phyloP scores from a whole-genome alignment of 2,113 vertebrate genomes.

The Engraulis encrasicolus region DNA sequence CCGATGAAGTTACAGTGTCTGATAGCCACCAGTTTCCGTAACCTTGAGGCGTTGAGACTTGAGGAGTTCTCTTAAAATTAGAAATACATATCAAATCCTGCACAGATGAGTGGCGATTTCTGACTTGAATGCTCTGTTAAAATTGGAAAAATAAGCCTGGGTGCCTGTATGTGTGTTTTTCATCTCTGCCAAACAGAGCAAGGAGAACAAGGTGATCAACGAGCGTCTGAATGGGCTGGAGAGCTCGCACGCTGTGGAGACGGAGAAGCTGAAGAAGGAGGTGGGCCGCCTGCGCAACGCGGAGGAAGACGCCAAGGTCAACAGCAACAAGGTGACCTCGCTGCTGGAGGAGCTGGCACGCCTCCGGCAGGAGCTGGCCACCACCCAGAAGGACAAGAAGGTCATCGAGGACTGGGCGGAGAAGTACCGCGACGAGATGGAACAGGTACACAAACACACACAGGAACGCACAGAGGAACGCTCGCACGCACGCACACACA shows the following conservation, averaged over 20 bases:
- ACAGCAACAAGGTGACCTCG: constrained; percentile 78
- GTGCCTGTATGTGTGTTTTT: not conserved
- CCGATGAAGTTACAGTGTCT: too few species aligned
- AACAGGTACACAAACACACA: constrained; percentile 79
- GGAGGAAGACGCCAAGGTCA: constrained; percentile 88
- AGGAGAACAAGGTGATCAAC: constrained; percentile 83
- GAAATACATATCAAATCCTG: too few species aligned
- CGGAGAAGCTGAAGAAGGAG: constrained; percentile 83
- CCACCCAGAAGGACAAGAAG: constrained; percentile 89
- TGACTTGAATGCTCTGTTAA: too few species aligned
- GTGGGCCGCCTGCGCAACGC: constrained; percentile 82
- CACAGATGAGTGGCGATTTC: too few species aligned
- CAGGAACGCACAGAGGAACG: too few species aligned
- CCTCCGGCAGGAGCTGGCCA: constrained; percentile 85
- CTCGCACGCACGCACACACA: too few species aligned
- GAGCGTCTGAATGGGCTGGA: constrained; percentile 85
- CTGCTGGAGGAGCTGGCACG: constrained; percentile 90
- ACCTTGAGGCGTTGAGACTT: too few species aligned
- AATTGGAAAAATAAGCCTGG: too few species aligned
- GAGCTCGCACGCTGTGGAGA: constrained; percentile 78
- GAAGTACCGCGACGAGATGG: constrained; percentile 89
- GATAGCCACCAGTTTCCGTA: too few species aligned
- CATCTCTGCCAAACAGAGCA: constrained; percentile 72
- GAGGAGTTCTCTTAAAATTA: too few species aligned
- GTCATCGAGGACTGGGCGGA: constrained; percentile 89